phyloP scores from a whole-genome alignment of 1,140 invertebrate species.

The Conus betulinus region DNA sequence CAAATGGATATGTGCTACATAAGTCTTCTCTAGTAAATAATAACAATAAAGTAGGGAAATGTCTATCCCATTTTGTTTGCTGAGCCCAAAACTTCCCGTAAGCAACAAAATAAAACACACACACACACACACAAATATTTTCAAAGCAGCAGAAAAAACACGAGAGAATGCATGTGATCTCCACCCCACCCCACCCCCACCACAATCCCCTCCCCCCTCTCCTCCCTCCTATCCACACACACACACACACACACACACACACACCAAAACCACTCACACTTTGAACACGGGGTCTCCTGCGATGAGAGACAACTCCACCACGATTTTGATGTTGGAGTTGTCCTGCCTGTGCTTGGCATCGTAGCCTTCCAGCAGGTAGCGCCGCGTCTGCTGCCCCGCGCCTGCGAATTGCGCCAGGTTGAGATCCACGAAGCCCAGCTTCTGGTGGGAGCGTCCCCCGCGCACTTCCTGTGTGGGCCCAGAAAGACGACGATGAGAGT shows the following conservation, averaged over 20 bases:
- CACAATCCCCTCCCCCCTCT: too few species aligned
- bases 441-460: constrained; percentile 94
- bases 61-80: too few species aligned
- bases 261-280: constrained; percentile 84
- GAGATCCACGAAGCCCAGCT: constrained; percentile 96
- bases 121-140: too few species aligned
- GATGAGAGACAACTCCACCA: constrained; percentile 94
- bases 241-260: neutral
- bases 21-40: too few species aligned
- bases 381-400: constrained; percentile 87
- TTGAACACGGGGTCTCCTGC: constrained; percentile 98
- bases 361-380: constrained; percentile 95
- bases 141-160: too few species aligned
- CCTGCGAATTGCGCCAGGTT: constrained; percentile 98
- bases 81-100: too few species aligned
- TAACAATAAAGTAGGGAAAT: too few species aligned
- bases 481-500: neutral
- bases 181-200: too few species aligned
- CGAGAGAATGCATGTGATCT: too few species aligned
- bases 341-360: constrained; percentile 91
- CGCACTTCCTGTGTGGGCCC: constrained; percentile 82
- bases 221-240: too few species aligned
- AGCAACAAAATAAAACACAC: too few species aligned
- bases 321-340: constrained; percentile 94
- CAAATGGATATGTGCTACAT: too few species aligned